Conservation (phyloP, 2,797 vertebrate species). For the Dallia pectoralis region DNA sequence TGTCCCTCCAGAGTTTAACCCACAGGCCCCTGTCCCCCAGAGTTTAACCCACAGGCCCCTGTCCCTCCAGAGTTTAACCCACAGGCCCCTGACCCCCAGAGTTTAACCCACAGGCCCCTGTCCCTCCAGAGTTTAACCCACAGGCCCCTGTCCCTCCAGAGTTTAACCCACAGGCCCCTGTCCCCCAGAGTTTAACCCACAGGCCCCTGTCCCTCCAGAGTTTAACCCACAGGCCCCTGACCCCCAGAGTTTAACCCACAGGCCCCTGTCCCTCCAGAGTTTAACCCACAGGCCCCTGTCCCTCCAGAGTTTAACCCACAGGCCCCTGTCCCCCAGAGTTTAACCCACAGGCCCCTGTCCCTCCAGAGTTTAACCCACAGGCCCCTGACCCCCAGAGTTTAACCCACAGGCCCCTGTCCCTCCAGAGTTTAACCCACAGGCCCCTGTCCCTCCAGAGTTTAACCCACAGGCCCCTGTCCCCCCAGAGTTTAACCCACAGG, state of each 20-base stretch:
- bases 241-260: slow-evolving; percentile 29
- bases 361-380: slow-evolving; percentile 32
- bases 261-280: too few relatives aligned
- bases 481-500: neutral
- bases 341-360: slow-evolving; percentile 15
- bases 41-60: too few relatives aligned
- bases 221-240: slow-evolving; percentile 16
- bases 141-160: slow-evolving; percentile 26
- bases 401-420: neutral
- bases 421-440: neutral
- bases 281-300: slow-evolving; percentile 15
- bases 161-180: slow-evolving; percentile 18
- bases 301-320: slow-evolving; percentile 29
- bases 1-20: too few relatives aligned
- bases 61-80: too few relatives aligned
- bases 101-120: slow-evolving; percentile 14
- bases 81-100: neutral
- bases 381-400: slow-evolving; percentile 7
- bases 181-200: slow-evolving; percentile 28
- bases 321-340: too few relatives aligned
- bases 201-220: too few relatives aligned
- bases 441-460: too few relatives aligned
- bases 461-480: neutral
- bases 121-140: slow-evolving; percentile 27
- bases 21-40: too few relatives aligned